Base-by-base conservation (phyloP, 2,888 invertebrate species). In the Sepiola atlantica region DNA sequence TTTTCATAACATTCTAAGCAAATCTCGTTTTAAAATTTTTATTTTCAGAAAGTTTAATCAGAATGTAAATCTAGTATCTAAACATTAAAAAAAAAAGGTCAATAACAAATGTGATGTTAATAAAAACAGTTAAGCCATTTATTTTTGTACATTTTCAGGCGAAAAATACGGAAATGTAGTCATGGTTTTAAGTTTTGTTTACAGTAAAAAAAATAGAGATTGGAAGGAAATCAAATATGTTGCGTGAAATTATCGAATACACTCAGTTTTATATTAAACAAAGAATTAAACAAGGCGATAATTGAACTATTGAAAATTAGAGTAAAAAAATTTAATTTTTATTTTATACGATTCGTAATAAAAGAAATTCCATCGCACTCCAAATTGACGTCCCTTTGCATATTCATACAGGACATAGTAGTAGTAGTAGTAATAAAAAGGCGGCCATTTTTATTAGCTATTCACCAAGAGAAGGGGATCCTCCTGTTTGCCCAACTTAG, bases 151-250 rank as follows among this genome's bases (percentile, higher is more conserved):
- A 16, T 77, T 77, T 77, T 3, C 12, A 32, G 16, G 77, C 77
- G 77, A 77, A 77, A 77, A n/a, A 45, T 45, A 32, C n/a, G n/a
- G n/a, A 32, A 77, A n/a, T 77, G 77, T n/a, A 77, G 77, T 32
- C 77, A 77, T n/a, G 77, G 32, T n/a, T 77, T n/a, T 77, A 77
- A n/a, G 77, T 77, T 77, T 77, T n/a, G 77, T 77, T 77, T 77
- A 77, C 77, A 77, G n/a, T n/a, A 77, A 18, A 77, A 77, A 24
- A 77, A n/a, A 3, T n/a, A 77, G 77, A 77, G n/a, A 77, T n/a
- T n/a, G 32, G 32, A 32, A 77, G 77, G 32, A 77, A 77, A 32
- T 28, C 1, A 21, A 12, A 77, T n/a, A 77, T 32, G 32, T n/a
- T n/a, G 20, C 12, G 20, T 57, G 20, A 57, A n/a, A 77, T 21